A percentile compares a stretch with the other conserved stretches of the same genome.
These are phyloP conservation scores for Echinarachnius parma DNA, from an alignment of 53 echinoderm and acorn worm species.

Conservation along the genomic window DNA sequence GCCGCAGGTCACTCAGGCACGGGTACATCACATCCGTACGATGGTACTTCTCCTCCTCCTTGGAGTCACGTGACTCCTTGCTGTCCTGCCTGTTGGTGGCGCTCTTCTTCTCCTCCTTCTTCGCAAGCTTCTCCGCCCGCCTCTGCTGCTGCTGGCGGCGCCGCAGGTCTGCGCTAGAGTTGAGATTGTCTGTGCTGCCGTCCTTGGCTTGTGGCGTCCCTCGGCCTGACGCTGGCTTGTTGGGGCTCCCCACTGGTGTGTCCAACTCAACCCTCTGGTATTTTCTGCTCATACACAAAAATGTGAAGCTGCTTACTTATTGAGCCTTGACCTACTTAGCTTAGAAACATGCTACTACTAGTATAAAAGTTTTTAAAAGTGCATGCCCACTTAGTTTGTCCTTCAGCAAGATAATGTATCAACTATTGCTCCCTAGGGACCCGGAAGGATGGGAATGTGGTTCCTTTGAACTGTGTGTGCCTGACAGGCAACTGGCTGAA, in stretches of 20 bases:
- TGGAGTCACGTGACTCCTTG: conserved; percentile 31
- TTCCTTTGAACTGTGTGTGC: no score
- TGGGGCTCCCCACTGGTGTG: not conserved
- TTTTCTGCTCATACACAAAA: not conserved
- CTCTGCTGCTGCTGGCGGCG: conserved; percentile 30
- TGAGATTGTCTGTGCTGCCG: conserved; percentile 3
- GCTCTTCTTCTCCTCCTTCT: conserved; percentile 58
- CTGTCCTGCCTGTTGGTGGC: conserved; percentile 26
- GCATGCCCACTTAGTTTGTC: no score
- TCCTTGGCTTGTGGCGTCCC: not conserved
- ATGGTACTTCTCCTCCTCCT: conserved; percentile 65
- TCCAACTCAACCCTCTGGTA: conserved; percentile 3
- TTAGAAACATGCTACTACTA: no score
- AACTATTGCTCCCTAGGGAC: no score
- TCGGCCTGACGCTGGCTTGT: conserved; percentile 5
- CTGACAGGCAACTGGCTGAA: no score
- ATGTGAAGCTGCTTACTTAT: no score
- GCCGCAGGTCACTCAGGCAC: conserved; percentile 82
- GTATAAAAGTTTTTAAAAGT: no score
- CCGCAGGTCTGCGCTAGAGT: conserved; percentile 16
- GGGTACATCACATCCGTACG: conserved; percentile 85
- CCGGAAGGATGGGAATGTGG: no score
- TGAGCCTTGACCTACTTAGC: no score
- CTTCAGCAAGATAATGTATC: no score
- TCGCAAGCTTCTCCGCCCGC: conserved; percentile 48